These are phyloP conservation scores for Mormyrops boulengeri DNA, from an alignment of 2,797 vertebrate genomes.

Conservation along the genomic window DNA sequence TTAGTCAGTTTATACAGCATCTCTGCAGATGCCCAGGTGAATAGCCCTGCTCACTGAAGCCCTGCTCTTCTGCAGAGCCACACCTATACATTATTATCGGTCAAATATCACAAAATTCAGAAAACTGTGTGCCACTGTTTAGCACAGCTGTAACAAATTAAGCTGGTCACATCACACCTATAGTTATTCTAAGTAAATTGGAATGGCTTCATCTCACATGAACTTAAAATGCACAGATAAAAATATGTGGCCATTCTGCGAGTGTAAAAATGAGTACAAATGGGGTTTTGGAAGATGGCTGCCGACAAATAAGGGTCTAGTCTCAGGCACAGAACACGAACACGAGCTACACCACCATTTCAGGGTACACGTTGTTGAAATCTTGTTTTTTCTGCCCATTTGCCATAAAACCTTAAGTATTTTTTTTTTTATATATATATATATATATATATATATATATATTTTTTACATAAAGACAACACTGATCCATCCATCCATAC, in stretches of 20 bases:
- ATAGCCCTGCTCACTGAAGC: background rate
- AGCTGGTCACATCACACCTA: background rate
- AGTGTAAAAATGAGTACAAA: no score
- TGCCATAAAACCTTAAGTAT: no score
- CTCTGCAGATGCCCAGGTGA: background rate
- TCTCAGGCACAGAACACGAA: no score
- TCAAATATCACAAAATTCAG: background rate
- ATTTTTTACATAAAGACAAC: no score
- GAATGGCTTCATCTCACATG: background rate
- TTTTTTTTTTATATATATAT: no score
- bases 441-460: no score
- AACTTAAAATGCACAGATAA: background rate
- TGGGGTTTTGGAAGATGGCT: no score
- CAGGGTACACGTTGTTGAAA: no score
- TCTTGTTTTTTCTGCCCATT: no score
- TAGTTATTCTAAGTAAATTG: background rate
- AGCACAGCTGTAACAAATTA: background rate
- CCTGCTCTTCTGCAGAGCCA: background rate
- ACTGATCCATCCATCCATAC: no score
- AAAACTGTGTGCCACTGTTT: background rate
- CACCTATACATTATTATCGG: background rate
- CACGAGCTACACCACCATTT: no score
- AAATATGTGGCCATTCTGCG: background rate
- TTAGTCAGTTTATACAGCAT: background rate
- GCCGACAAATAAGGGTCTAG: no score